Conservation (phyloP, 1,140 invertebrate genomes). For the Acromyrmex echinatior region DNA sequence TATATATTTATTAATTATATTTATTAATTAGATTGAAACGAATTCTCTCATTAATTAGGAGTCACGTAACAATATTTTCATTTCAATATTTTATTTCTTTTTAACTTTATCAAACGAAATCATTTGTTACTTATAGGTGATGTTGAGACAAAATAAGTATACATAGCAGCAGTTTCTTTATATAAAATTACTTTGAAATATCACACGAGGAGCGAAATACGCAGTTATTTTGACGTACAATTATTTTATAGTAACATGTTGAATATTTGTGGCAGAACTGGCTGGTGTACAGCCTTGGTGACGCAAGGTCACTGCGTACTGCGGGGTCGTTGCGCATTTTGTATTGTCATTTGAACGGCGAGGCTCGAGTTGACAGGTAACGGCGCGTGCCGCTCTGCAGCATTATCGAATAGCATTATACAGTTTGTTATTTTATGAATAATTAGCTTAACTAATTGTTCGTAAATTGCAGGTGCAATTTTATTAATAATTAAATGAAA, state of each 20-base stretch:
- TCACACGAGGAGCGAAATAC: background rate
- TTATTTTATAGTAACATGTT: background rate
- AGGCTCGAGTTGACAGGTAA: background rate
- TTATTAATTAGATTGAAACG: background rate
- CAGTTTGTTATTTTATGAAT: background rate
- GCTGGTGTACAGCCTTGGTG: background rate
- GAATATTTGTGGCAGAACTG: background rate
- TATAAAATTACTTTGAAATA: background rate
- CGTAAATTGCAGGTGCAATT: background rate
- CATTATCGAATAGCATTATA: background rate
- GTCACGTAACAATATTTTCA: background rate
- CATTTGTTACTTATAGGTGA: background rate
- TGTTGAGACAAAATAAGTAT: background rate
- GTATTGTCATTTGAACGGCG: background rate
- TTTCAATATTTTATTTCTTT: background rate
- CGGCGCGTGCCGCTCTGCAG: background rate
- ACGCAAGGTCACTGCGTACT: background rate
- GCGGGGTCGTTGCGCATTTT: background rate
- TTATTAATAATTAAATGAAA: background rate
- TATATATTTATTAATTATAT: background rate
- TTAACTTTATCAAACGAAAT: background rate
- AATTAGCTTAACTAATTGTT: background rate
- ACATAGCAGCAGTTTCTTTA: background rate
- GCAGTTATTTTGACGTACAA: background rate
- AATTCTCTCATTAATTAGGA: background rate